Evolutionary conservation across 2,113 vertebrate genomes (phyloP).

Genomic region (Gallinago paraguaiae): DNA sequence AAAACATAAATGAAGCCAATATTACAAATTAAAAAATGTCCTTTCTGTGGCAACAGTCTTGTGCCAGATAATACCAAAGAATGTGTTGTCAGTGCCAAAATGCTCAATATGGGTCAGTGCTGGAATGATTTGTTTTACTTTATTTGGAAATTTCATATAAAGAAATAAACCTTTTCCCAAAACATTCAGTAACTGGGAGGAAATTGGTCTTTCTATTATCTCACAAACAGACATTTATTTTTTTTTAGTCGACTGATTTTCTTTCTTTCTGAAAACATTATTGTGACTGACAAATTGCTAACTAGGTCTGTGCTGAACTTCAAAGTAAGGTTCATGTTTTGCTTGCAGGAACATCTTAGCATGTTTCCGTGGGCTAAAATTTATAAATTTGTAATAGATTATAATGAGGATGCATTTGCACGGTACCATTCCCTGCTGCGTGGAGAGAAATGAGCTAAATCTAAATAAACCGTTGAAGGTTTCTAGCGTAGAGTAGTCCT

Average conservation of each 20-base stretch:
- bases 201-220: neutral
- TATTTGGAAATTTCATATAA: neutral
- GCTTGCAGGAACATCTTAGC: neutral
- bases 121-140: neutral
- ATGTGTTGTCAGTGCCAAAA: neutral
- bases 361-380: neutral
- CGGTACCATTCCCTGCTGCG: neutral
- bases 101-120: neutral
- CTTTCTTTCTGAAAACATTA: neutral
- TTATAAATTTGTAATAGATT: neutral
- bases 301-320: neutral
- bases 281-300: constrained; percentile 1
- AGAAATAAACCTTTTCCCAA: neutral
- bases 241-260: neutral
- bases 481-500: neutral
- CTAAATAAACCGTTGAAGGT: neutral
- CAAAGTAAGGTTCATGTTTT: neutral
- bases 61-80: constrained; percentile 3
- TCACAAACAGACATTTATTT: neutral
- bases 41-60: neutral
- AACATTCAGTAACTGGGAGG: neutral
- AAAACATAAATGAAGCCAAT: constrained; percentile 35
- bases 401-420: neutral
- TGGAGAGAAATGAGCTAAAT: neutral
- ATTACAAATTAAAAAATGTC: neutral